Conservation (phyloP, 2,888 invertebrate species). For the Cosmorhoe ocellata region DNA sequence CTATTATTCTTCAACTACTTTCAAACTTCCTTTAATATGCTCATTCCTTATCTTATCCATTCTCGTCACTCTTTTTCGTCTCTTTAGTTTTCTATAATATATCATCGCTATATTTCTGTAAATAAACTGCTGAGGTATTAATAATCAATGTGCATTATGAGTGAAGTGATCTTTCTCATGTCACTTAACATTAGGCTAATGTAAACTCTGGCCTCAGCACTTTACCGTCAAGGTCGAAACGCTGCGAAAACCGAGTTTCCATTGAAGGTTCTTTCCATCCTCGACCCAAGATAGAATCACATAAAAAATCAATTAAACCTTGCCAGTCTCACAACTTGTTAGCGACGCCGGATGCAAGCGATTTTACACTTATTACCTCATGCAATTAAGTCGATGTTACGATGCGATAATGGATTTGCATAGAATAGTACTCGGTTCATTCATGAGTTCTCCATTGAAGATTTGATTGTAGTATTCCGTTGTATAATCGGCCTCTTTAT, state of each 20-base stretch:
- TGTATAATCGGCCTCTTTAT: slow-evolving; percentile 26
- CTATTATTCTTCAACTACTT: no score
- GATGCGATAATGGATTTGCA: slow-evolving; percentile 68
- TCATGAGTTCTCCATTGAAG: slow-evolving; percentile 48
- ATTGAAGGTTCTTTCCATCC: slow-evolving; percentile 29
- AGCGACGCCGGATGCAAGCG: slow-evolving; percentile 56
- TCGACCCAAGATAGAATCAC: slow-evolving; percentile 23
- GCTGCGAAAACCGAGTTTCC: slow-evolving; percentile 1
- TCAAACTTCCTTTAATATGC: no score
- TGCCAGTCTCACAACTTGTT: slow-evolving; percentile 40
- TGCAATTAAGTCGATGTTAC: slow-evolving; percentile 67
- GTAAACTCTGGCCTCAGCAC: background rate
- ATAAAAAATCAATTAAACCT: slow-evolving; percentile 29
- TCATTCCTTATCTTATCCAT: no score
- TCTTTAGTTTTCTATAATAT: no score
- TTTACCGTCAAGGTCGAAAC: background rate
- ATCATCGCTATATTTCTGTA: no score
- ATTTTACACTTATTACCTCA: slow-evolving; percentile 63
- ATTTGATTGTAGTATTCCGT: slow-evolving; percentile 25
- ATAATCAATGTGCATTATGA: no score
- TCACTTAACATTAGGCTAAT: no score
- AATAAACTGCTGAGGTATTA: no score
- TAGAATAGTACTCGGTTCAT: slow-evolving; percentile 64
- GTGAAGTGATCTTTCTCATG: no score
- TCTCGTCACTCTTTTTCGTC: no score